Conservation (phyloP, 2,888 invertebrate genomes). For the Himalopsyche anomala region DNA sequence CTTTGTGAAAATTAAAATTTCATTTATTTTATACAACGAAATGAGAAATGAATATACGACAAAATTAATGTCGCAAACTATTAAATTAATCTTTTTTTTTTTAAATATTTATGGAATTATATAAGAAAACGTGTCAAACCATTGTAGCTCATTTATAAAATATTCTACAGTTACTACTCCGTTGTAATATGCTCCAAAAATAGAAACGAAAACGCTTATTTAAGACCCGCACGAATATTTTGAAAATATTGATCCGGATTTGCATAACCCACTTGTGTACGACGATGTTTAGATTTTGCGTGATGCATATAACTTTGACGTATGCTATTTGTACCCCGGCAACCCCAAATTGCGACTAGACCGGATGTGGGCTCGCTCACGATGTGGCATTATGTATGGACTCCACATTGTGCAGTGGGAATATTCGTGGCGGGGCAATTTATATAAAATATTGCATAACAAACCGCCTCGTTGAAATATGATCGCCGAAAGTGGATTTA, state of each 20-base stretch:
- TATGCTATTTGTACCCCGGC: too few relatives aligned
- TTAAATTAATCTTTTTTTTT: too few relatives aligned
- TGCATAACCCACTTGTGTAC: constrained; percentile 18
- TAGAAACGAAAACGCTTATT: background rate
- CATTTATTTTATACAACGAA: too few relatives aligned
- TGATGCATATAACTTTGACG: background rate
- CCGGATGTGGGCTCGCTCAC: background rate
- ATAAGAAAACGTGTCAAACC: background rate
- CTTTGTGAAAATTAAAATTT: too few relatives aligned
- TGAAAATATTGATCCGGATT: constrained; percentile 26
- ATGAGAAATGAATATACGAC: too few relatives aligned
- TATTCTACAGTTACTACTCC: background rate
- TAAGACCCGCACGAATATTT: constrained; percentile 17
- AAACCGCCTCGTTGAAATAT: background rate
- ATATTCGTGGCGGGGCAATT: constrained; percentile 19
- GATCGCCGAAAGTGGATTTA: constrained; percentile 8
- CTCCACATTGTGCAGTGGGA: background rate
- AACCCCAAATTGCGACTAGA: constrained; percentile 13
- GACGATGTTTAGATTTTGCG: constrained; percentile 8
- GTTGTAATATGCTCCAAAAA: constrained; percentile 9
- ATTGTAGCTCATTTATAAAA: background rate
- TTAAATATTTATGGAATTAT: background rate
- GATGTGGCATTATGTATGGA: background rate
- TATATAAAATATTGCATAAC: constrained; percentile 36
- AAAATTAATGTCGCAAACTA: too few relatives aligned